These are phyloP conservation scores for Anarrhichthys ocellatus DNA, from an alignment of 2,113 vertebrate species.

Conservation along the genomic window DNA sequence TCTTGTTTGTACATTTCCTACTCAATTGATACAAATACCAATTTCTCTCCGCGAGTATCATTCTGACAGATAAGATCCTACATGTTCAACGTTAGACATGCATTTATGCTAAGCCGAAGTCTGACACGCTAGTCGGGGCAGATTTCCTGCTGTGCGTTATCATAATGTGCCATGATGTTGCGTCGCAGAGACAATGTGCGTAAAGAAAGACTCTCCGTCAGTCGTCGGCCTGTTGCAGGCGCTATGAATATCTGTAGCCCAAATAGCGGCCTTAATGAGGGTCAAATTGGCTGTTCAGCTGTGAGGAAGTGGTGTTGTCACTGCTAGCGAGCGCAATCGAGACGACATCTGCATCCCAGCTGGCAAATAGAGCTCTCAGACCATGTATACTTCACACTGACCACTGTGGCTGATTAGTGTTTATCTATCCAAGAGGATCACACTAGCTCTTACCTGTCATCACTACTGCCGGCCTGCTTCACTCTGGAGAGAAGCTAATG, in stretches of 20 bases:
- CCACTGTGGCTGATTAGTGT: slow-evolving; percentile 42
- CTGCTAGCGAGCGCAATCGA: slow-evolving; percentile 20
- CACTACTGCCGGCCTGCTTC: not conserved
- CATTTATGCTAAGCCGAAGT: slow-evolving; percentile 41
- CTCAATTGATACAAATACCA: slow-evolving; percentile 7
- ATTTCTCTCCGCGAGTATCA: slow-evolving; percentile 9
- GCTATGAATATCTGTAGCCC: slow-evolving; percentile 15
- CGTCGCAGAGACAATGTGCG: slow-evolving; percentile 9
- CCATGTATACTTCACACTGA: slow-evolving; percentile 22
- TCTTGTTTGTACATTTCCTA: slow-evolving; percentile 35
- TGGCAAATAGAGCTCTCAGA: slow-evolving; percentile 17
- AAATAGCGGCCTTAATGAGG: slow-evolving; percentile 25
- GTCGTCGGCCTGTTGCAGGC: slow-evolving; percentile 6
- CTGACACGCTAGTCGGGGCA: slow-evolving; percentile 25
- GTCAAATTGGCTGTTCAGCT: slow-evolving; percentile 32
- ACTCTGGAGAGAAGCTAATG: slow-evolving; percentile 21
- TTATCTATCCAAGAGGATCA: slow-evolving; percentile 34
- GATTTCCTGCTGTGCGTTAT: slow-evolving; percentile 28
- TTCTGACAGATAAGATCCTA: slow-evolving; percentile 27
- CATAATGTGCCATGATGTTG: slow-evolving; percentile 38
- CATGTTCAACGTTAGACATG: slow-evolving; percentile 39
- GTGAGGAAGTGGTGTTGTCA: slow-evolving; percentile 28
- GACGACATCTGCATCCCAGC: slow-evolving; percentile 53
- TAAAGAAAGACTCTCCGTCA: not conserved
- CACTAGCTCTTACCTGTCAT: slow-evolving; percentile 45